phyloP scores from a whole-genome alignment of 2,888 invertebrate genomes.

The Lycophotia porphyrea region DNA sequence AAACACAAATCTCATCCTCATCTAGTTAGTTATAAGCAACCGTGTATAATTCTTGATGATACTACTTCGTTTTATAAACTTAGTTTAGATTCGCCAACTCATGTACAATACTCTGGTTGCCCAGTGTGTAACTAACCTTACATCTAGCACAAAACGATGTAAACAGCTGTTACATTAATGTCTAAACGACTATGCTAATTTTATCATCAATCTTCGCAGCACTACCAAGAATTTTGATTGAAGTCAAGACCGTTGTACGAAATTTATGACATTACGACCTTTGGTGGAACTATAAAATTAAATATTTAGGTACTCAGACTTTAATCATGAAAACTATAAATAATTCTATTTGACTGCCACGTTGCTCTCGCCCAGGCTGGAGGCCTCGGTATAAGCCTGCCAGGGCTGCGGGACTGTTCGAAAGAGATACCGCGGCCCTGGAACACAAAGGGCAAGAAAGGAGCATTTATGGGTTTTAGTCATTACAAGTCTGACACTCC shows the following conservation, averaged over 20 bases:
- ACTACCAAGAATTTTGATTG: constrained; percentile 43
- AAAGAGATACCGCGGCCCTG: no score
- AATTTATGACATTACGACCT: constrained; percentile 10
- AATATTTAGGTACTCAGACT: constrained; percentile 5
- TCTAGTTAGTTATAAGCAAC: background rate
- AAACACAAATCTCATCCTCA: background rate
- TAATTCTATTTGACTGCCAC: background rate
- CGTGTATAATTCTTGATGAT: background rate
- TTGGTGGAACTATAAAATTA: background rate
- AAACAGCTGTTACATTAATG: constrained; percentile 57
- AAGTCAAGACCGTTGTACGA: constrained; percentile 30
- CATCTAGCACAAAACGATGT: constrained; percentile 44
- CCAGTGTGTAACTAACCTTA: constrained; percentile 29
- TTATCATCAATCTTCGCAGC: constrained; percentile 38
- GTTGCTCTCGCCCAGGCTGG: no score
- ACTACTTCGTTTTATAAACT: background rate
- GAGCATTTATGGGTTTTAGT: no score
- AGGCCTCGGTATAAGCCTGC: no score
- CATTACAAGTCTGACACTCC: no score
- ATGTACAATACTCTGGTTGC: background rate
- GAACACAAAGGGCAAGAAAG: no score
- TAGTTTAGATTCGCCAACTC: background rate
- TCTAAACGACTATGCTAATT: constrained; percentile 60
- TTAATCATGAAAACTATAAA: constrained; percentile 2
- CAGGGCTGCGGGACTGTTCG: no score